Evolutionary conservation across 1,140 invertebrate species (phyloP).

Genomic region (Temnothorax longispinosus): DNA sequence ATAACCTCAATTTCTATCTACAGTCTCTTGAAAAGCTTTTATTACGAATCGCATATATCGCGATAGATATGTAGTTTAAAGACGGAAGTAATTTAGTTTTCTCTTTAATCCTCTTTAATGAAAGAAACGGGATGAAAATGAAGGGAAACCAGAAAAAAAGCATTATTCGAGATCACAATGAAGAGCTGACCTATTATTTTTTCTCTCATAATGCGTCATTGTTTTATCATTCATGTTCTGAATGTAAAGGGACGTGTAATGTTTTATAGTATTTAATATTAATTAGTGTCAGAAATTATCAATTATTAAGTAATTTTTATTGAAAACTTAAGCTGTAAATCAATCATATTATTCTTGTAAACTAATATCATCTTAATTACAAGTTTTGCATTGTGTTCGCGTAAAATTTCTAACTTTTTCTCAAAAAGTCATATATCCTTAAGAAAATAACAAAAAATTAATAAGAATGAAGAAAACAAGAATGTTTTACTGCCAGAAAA

Average conservation of each 20-base stretch:
- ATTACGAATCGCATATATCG: neutral
- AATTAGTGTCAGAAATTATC: neutral
- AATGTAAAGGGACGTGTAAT: neutral
- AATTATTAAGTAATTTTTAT: neutral
- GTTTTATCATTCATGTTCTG: conserved; percentile 17
- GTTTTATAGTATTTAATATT: neutral
- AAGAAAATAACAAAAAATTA: neutral
- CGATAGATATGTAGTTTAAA: neutral
- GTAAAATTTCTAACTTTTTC: neutral
- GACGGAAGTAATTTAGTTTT: conserved; percentile 26
- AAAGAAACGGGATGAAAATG: neutral
- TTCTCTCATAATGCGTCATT: conserved; percentile 9
- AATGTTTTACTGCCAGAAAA: neutral
- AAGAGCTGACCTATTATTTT: conserved; percentile 44
- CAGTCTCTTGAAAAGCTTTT: neutral
- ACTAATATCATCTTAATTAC: neutral
- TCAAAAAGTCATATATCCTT: neutral
- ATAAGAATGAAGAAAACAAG: neutral
- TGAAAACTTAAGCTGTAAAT: neutral
- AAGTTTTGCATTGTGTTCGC: neutral
- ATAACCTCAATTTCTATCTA: neutral
- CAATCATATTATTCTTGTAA: neutral
- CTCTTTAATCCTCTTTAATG: neutral
- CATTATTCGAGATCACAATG: conserved; percentile 24
- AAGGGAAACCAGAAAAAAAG: neutral